Evolutionary conservation across 2,797 vertebrate genomes (phyloP).

Genomic region (Paramormyrops hopkinsi): DNA sequence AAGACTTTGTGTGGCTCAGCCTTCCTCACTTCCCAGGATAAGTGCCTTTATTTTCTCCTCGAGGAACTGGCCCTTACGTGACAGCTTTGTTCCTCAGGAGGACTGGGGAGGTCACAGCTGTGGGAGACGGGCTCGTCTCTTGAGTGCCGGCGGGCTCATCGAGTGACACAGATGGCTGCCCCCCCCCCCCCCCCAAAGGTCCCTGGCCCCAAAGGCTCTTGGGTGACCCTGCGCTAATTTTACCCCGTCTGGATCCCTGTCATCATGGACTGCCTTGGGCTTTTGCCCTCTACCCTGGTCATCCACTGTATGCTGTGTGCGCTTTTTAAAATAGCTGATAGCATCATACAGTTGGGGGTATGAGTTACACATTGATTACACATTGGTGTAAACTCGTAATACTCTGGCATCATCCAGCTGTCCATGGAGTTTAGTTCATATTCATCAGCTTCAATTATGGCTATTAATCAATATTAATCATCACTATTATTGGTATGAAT

Average conservation of each 20-base stretch:
- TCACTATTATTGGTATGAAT: not conserved
- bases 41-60: not conserved
- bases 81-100: not conserved
- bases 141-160: not conserved
- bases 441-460: slow-evolving; percentile 1
- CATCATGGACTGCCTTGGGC: not conserved
- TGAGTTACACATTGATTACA: not conserved
- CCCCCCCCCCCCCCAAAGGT: too few relatives aligned
- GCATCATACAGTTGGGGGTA: not conserved
- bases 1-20: not conserved
- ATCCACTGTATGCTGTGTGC: not conserved
- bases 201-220: not conserved
- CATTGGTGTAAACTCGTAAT: not conserved
- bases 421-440: not conserved
- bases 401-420: not conserved
- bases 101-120: not conserved
- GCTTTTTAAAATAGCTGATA: not conserved
- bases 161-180: not conserved
- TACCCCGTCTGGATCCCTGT: not conserved
- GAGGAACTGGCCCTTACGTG: not conserved
- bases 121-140: not conserved
- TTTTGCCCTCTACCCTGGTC: not conserved
- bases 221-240: slow-evolving; percentile 3
- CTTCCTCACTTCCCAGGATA: not conserved
- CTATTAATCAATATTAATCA: not conserved